Evolutionary conservation across 2,113 vertebrate species (phyloP), one percentile per base, ranked within the genome.

Genomic region (Ifrita kowaldi): DNA sequence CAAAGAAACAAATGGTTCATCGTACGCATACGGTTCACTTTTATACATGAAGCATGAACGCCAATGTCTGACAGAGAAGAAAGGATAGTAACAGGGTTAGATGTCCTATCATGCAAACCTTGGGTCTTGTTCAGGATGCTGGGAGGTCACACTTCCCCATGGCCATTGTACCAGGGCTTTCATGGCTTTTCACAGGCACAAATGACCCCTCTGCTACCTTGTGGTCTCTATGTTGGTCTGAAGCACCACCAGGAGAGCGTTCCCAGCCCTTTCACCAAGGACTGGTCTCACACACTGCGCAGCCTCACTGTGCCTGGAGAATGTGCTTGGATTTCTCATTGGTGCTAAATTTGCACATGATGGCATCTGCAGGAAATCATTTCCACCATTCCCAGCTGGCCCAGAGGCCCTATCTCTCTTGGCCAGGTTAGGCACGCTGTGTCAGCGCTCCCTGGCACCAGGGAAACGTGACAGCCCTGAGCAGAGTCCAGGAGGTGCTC

Each of bases 301-400:
- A 50, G 73, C 78, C 64, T 60, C 41, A 2, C 92, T 76, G n/a
- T 69, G 74, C 90, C 86, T 91, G 62, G 37, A 73, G 78, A 94
- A 85, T 11, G 65, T 37, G 75, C 85, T 90, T 92, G 83, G 59
- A 63, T 93, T 94, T 85, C 85, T 93, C 79, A 26, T 56, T 26
- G 92, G 53, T 85, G 85, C 96, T 95, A 94, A 97, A 97, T 88
- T 88, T 94, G 92, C 86, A 47, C 96, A 84, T 86, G 93, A 92
- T 6, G 7, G 90, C 90, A 95, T 92, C 50, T 80, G 88, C 90
- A 81, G 89, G 83, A 90, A 96, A 97, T 89, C 71, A 79, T 77
- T 92, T 62, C 88, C 86, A 92, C 88, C 86, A 67, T 89, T 67
- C 76, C 64, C 83, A 59, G 71, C 52, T 93, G 89, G 88, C 79